Percentiles rank a stretch among this genome's conserved stretches.
phyloP scores from a whole-genome alignment of 2,888 invertebrate species.

The Lochmaea crataegi region DNA sequence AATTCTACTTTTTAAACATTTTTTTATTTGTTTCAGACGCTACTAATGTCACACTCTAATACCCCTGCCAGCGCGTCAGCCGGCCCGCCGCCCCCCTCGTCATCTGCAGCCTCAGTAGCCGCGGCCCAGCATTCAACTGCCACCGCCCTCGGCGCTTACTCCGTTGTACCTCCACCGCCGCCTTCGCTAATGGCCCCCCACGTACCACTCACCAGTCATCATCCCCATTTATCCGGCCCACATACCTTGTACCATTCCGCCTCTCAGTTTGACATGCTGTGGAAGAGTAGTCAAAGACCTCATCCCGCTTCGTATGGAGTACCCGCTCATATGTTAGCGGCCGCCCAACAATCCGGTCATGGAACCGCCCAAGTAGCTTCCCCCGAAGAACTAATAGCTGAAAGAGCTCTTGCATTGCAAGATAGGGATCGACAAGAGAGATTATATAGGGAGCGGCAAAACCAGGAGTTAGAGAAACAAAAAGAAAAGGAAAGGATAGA shows the following conservation, averaged over 20 bases:
- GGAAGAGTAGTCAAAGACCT: slow-evolving; percentile 64
- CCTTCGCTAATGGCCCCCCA: slow-evolving; percentile 62
- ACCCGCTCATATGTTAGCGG: slow-evolving; percentile 43
- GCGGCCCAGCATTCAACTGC: slow-evolving; percentile 54
- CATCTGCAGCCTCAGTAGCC: slow-evolving; percentile 31
- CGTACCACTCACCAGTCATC: slow-evolving; percentile 57
- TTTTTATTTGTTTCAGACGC: slow-evolving; percentile 67
- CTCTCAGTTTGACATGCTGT: slow-evolving; percentile 68
- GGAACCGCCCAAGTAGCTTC: slow-evolving; percentile 51
- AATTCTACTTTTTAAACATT: neutral
- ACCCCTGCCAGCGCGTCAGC: slow-evolving; percentile 51
- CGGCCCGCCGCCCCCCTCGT: slow-evolving; percentile 53
- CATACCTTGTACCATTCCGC: slow-evolving; percentile 59
- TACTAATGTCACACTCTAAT: slow-evolving; percentile 71
- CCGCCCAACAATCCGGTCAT: slow-evolving; percentile 39
- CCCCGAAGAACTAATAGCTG: slow-evolving; percentile 67
- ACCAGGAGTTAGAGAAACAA: slow-evolving; percentile 74
- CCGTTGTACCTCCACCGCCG: slow-evolving; percentile 59
- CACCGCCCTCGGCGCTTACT: slow-evolving; percentile 54
- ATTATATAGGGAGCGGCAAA: slow-evolving; percentile 74
- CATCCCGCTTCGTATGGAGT: slow-evolving; percentile 40
- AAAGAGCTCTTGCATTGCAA: slow-evolving; percentile 68
- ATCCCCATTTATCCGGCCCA: slow-evolving; percentile 57
- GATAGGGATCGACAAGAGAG: slow-evolving; percentile 75
- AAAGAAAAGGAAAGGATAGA: slow-evolving; percentile 66